A percentile compares a stretch with the other conserved stretches of the same genome.
phyloP scores from a whole-genome alignment of 2,113 vertebrate species.

The Mixornis gularis region DNA sequence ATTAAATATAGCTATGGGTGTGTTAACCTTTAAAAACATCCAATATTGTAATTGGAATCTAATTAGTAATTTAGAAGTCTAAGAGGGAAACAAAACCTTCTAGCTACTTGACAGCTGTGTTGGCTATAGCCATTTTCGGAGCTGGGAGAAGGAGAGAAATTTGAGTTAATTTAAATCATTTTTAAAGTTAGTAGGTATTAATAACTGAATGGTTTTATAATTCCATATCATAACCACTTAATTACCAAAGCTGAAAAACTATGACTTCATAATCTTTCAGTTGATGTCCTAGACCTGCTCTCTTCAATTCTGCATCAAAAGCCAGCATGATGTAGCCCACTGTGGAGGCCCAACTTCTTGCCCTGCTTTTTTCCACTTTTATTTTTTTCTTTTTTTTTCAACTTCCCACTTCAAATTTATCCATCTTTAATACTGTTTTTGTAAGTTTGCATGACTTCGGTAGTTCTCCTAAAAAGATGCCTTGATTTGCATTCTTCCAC shows the following conservation, averaged over 20 bases:
- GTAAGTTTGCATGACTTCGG: not conserved
- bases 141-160: not conserved
- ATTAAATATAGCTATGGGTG: not conserved
- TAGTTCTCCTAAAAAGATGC: not conserved
- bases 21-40: not conserved
- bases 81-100: not conserved
- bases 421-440: not conserved
- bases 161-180: not conserved
- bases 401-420: not conserved
- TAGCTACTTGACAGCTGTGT: not conserved
- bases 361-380: fast-evolving
- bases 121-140: constrained; percentile 3
- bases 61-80: not conserved
- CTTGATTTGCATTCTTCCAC: not conserved
- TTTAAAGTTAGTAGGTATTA: not conserved
- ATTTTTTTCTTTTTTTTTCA: not conserved
- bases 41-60: not conserved
- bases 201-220: not conserved
- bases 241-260: not conserved
- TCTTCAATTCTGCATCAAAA: not conserved
- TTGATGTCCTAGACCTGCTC: not conserved
- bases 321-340: not conserved
- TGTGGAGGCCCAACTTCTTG: not conserved
- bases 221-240: not conserved
- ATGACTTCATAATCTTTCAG: not conserved